Base-by-base conservation (phyloP, 2,888 invertebrate species). In the Erpobdella octoculata region DNA sequence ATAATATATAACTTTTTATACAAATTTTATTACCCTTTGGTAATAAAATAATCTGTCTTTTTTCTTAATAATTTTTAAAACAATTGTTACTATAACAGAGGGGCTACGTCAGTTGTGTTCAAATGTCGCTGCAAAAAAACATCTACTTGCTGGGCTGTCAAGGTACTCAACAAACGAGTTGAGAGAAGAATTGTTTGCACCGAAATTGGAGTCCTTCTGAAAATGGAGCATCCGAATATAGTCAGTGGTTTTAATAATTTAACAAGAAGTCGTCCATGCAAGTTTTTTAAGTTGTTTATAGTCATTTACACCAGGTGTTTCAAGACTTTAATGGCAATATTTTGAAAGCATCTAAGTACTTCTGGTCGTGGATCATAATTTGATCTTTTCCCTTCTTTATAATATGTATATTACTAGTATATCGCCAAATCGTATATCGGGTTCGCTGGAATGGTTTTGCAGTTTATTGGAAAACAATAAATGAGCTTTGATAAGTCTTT, bases 161-260 rank as follows among this genome's bases (percentile, higher is more conserved):
- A 82, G 75, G 76, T 80, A 35, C 78, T 82, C 61, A 76, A 78
- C 71, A 82, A 82, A 78, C 79, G 78, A 78, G 81, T 80, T 36
- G 79, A 81, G 66, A 80, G 78, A 65, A 81, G 80, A 72, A 78
- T 80, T 12, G 78, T 80, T 1, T 73, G 73, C 53, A 78, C 80
- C 70, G 81, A 82, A 75, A 78, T 79, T 68, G 81, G 81, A 48
- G 75, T 80, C 41, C 73, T 82, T 53, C 35, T 70, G 21, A 71
- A 73, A 46, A 66, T 73, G 25, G 38, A 68, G 6, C 71, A 73
- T 66, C 71, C 71, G 15, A 71, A 69, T 64, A 73, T 73, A 21
- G 73, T 73, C 53, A 71, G 71, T 66, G 48, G 25, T 48, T 67
- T 35, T 25, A 72, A 12, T 46, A 35, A 31, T 35, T 35, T n/a